These are phyloP conservation scores for Dynastes tityus DNA, from an alignment of 2,888 invertebrate species.

Conservation along the genomic window DNA sequence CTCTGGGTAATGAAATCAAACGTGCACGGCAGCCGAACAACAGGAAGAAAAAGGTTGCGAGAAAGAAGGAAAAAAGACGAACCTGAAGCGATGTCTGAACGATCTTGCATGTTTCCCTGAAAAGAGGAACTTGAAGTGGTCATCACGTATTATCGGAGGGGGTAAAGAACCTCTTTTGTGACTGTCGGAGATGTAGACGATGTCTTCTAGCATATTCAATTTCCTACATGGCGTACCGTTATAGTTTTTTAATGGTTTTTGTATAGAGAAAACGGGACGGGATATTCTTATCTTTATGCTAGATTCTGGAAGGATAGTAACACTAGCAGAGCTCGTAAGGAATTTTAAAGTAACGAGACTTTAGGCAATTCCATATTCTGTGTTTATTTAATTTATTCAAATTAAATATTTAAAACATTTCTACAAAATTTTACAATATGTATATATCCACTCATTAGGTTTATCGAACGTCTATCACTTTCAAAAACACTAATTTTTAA, in stretches of 20 bases:
- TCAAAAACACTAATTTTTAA: too few relatives aligned
- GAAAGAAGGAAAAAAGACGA: neutral
- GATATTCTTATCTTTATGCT: too few relatives aligned
- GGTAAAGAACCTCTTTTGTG: slow-evolving; percentile 50
- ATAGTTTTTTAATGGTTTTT: slow-evolving; percentile 11
- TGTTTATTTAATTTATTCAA: too few relatives aligned
- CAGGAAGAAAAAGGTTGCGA: neutral
- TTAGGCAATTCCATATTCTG: too few relatives aligned
- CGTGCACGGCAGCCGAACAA: slow-evolving; percentile 53
- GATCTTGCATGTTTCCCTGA: slow-evolving; percentile 8
- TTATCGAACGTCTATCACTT: too few relatives aligned
- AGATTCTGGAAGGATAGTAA: too few relatives aligned
- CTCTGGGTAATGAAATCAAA: slow-evolving; percentile 55
- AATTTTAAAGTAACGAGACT: too few relatives aligned
- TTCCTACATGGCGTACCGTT: slow-evolving; percentile 13
- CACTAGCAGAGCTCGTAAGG: too few relatives aligned
- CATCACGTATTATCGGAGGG: slow-evolving; percentile 53
- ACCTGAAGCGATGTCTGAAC: slow-evolving; percentile 9
- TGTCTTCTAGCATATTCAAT: slow-evolving; percentile 19
- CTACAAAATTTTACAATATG: too few relatives aligned
- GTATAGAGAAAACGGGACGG: neutral
- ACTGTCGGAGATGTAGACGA: slow-evolving; percentile 26
- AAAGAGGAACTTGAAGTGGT: slow-evolving; percentile 46
- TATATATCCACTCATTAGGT: too few relatives aligned
- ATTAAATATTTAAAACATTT: too few relatives aligned